A percentile compares a stretch with the other conserved stretches of the same genome.
Conservation (phyloP, 2,797 vertebrate genomes). For the Chelonia mydas region DNA sequence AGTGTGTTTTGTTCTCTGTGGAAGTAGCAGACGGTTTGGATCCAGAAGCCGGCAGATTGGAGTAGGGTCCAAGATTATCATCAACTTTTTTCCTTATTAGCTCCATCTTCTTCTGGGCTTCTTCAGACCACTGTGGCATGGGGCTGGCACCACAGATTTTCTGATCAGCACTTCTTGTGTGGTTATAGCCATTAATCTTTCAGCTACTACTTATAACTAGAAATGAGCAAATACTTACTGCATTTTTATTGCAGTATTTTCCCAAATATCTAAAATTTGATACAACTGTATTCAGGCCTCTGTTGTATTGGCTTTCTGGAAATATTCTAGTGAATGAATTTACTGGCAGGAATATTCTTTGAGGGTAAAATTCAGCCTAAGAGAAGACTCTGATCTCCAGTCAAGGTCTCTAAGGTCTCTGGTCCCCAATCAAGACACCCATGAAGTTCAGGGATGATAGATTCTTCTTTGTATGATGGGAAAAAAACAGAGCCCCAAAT, state of each 20-base stretch:
- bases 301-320: background rate
- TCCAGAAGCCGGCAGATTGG: background rate
- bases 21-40: background rate
- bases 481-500: background rate
- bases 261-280: background rate
- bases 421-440: background rate
- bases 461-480: background rate
- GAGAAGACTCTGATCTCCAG: background rate
- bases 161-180: background rate
- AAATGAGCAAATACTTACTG: background rate
- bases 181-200: background rate
- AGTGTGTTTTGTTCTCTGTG: background rate
- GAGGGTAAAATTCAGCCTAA: background rate
- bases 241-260: background rate
- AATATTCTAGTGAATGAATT: background rate
- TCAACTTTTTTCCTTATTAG: background rate
- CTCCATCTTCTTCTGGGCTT: background rate
- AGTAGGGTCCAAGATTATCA: background rate
- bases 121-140: background rate
- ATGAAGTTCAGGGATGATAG: background rate
- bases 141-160: background rate
- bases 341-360: background rate
- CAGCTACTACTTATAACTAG: background rate
- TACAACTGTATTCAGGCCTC: background rate
- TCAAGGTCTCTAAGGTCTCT: background rate